Evolutionary conservation across 2,888 invertebrate species (phyloP).

Genomic region (Diadegma fenestrale): DNA sequence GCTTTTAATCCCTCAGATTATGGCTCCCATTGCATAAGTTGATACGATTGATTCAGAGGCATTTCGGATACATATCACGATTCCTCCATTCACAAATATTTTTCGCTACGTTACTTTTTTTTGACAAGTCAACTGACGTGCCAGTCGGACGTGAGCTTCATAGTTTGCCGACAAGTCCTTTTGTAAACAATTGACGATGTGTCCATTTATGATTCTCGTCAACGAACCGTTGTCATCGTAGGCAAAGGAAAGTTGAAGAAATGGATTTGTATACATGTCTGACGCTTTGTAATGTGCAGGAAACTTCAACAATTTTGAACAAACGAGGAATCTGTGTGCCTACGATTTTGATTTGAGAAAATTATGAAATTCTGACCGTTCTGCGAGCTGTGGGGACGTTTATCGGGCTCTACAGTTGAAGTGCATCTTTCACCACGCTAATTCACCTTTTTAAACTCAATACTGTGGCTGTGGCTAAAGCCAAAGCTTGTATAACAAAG

Average conservation of each 20-base stretch:
- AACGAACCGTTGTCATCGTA: neutral
- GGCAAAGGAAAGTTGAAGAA: neutral
- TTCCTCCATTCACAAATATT: conserved; percentile 7
- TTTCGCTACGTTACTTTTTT: neutral
- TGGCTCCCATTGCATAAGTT: conserved; percentile 1
- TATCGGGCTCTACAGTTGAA: neutral
- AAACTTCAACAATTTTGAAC: no score
- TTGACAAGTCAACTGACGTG: neutral
- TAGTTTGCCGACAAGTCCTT: neutral
- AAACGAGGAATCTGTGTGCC: neutral
- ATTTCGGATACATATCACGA: neutral
- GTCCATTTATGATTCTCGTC: neutral
- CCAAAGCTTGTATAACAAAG: conserved; percentile 46
- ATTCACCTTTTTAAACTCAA: conserved; percentile 51
- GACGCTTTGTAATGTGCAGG: no score
- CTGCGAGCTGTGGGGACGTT: neutral
- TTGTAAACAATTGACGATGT: neutral
- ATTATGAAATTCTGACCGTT: neutral
- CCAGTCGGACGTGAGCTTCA: neutral
- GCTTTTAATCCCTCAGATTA: neutral
- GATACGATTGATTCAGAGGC: neutral
- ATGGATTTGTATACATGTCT: no score
- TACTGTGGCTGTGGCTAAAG: no score
- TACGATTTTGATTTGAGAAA: neutral
- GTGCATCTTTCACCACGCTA: conserved; percentile 23